These are phyloP conservation scores for Stratiomys singularior DNA, from an alignment of 2,888 invertebrate genomes.

Conservation along the genomic window DNA sequence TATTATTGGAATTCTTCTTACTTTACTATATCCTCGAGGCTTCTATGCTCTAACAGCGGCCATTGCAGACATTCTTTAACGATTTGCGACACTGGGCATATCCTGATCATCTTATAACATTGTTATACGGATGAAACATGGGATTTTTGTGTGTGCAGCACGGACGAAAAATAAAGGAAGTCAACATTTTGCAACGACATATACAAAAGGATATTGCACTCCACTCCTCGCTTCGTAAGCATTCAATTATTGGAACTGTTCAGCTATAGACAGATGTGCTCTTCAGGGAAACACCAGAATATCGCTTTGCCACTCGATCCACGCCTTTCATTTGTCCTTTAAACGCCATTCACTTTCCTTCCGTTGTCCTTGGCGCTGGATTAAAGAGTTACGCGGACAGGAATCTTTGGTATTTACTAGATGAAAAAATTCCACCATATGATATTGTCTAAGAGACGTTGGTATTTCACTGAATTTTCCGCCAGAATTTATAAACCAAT, in stretches of 20 bases:
- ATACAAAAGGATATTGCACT: neutral
- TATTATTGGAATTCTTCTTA: conserved; percentile 50
- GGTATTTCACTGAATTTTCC: conserved; percentile 13
- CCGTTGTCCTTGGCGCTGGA: neutral
- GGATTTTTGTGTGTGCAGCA: neutral
- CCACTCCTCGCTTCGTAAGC: neutral
- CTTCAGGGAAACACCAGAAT: neutral
- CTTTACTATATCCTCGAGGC: conserved; percentile 6
- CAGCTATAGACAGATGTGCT: neutral
- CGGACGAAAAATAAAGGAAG: neutral
- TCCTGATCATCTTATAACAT: conserved; percentile 38
- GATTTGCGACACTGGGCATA: conserved; percentile 47
- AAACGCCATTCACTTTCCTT: conserved; percentile 8
- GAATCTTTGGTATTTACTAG: conserved; percentile 35
- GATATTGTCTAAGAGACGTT: conserved; percentile 16
- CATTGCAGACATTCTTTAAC: conserved; percentile 48
- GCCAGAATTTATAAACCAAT: conserved; percentile 39
- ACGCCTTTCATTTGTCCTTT: neutral
- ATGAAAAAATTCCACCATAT: conserved; percentile 41
- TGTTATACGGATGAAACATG: conserved; percentile 27
- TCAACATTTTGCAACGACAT: neutral
- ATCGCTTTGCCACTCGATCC: neutral
- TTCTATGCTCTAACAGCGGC: no score
- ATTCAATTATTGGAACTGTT: conserved; percentile 30
- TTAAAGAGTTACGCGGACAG: conserved; percentile 10